Base-by-base conservation (phyloP, 2,797 vertebrate genomes). In the Pseudopleuronectes americanus region DNA sequence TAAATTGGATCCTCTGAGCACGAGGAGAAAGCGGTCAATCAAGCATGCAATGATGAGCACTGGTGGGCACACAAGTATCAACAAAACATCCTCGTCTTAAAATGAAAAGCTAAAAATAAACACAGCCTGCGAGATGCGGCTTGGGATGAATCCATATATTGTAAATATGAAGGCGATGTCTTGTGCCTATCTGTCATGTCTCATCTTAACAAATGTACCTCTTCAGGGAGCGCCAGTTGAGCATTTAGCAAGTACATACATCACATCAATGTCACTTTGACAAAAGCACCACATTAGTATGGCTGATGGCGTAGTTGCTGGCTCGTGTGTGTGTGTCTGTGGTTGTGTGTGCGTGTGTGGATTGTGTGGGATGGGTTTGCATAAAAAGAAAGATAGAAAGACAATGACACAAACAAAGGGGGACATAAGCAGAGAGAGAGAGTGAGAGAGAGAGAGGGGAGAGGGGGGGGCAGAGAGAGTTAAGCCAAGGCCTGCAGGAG, bases 401-500 rank as follows among this genome's bases (percentile, higher is more conserved):
- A 36, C 16, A 51, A 33, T 24, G 45, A 58, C 6, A 41, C 6
- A 23, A 43, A 58, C 45, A 48, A 7, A 16, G 38, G 41, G 21
- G 6, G 6, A 28, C 12, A 48, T 4, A 51, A 24, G 17, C 33
- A 72, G 58, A 65, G 13, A 22, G 43, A 48, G 57, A 36, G 41
- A 54, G 57, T 54, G 47, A 69, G 58, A 77, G 28, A 74, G 67
- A 21, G 6, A 3, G 13, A 22, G 10, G 1, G 8, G 64, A 62
- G 17, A n/a, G 48, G 36, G 61, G 26, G 45, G 24, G 3, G 61
- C 66, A 41, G 62, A 19, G 58, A 47, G 62, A 81, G 76, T 49
- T 60, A 75, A 86, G 73, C 81, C 64, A 69, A 87, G 80, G 85
- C 92, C 89, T 86, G 63, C 72, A 91, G 91, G 92, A 91, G 71